Evolutionary conservation across 2,888 invertebrate species (phyloP), one percentile per base, ranked within the genome.

Genomic region (Cataglyphis livida): DNA sequence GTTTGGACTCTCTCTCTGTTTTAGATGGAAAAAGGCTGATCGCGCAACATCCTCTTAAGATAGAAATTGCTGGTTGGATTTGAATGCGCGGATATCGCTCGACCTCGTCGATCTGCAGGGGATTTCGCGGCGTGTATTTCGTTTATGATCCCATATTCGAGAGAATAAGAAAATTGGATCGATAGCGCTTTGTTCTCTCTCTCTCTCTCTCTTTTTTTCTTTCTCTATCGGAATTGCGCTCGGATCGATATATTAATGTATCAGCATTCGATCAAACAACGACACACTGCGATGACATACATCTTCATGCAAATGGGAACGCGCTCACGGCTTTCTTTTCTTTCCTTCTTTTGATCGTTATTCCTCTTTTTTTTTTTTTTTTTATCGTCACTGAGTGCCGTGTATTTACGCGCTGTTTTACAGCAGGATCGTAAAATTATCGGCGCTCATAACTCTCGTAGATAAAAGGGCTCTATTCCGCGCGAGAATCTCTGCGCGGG

Each of bases 401-500:
- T 59, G 78, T 79, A 79, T 79, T 79, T 79, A 70, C 70, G 78
- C 48, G 78, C 44, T 70, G 78, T 70, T 79, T 79, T 79, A 79
- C 78, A 79, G 12, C 70, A 70, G 21, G 57, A 32, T 44, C 59
- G 70, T 79, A 79, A 79, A 79, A 79, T 79, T 79, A 79, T 79
- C 78, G 68, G 78, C 35, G 78, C 78, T 79, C 78, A 79, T 79
- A 79, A 79, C 28, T 79, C 78, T 79, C 78, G 70, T 48, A 79
- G 78, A 79, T 79, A 79, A 79, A 79, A 79, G 78, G 78, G 78
- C 48, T 70, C 78, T 70, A 79, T 68, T 44, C 78, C 44, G 35
- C 66, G 44, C 59, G 44, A 12, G 78, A 79, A 79, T 79, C 70
- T 79, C 78, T 35, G 59, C n/a, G 51, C 57, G 44, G 18, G 78